Evolutionary conservation across 1,140 invertebrate species (phyloP).

Genomic region (Drosophila ananassae): DNA sequence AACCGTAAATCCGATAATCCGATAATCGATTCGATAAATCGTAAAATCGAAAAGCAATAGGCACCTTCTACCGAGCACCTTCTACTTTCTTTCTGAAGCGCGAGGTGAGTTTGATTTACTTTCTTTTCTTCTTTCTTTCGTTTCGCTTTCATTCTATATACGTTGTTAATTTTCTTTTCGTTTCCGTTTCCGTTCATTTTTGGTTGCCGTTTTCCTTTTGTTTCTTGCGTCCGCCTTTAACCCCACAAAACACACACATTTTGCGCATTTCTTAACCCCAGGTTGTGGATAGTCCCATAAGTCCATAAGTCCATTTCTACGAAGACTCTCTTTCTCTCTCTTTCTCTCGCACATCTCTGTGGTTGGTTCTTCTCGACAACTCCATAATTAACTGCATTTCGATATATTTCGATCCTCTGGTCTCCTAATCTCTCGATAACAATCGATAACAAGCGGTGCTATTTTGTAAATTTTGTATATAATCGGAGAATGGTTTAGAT

Average conservation of each 20-base stretch:
- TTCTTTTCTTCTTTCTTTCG: constrained; percentile 42
- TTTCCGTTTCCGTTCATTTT: constrained; percentile 29
- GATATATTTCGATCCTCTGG: neutral
- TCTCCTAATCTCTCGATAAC: neutral
- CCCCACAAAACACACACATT: constrained; percentile 4
- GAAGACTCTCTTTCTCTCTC: constrained; percentile 2
- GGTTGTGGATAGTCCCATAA: constrained; percentile 17
- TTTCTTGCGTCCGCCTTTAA: constrained; percentile 49
- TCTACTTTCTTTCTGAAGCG: constrained; percentile 52
- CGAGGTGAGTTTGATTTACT: constrained; percentile 69
- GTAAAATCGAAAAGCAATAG: constrained; percentile 11
- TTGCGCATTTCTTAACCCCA: constrained; percentile 25
- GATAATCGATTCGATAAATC: constrained; percentile 4
- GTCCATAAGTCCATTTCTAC: constrained; percentile 1
- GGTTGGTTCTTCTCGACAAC: constrained; percentile 1
- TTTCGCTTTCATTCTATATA: constrained; percentile 30
- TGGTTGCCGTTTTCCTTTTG: constrained; percentile 30
- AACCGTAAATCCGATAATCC: constrained; percentile 12
- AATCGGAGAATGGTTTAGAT: neutral
- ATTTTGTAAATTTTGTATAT: neutral
- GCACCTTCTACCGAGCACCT: constrained; percentile 41
- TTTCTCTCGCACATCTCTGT: constrained; percentile 1
- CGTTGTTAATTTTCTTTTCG: neutral
- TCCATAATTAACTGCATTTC: constrained; percentile 20
- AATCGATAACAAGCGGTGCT: neutral